Percentiles rank a stretch among this genome's conserved stretches.
Evolutionary conservation across 2,113 vertebrate genomes (phyloP).

Genomic region (Larimichthys crocea): DNA sequence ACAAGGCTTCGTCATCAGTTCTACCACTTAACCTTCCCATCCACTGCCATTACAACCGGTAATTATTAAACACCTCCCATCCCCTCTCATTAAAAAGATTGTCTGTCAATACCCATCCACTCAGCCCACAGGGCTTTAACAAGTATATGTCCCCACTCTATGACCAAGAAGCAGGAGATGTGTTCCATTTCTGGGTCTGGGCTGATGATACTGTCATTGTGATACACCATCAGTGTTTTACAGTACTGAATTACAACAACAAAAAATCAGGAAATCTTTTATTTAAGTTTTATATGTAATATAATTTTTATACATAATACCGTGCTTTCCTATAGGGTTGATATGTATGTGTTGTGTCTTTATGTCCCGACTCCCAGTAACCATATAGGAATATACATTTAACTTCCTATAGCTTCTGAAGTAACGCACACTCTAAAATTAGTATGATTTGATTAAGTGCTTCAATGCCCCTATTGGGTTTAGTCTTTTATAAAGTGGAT

Average conservation of each 20-base stretch:
- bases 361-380: too few relatives aligned
- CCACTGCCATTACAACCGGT: slow-evolving; percentile 79
- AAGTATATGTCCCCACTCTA: not conserved
- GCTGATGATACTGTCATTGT: too few relatives aligned
- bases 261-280: too few relatives aligned
- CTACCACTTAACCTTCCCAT: slow-evolving; percentile 64
- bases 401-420: not conserved
- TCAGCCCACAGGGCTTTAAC: not conserved
- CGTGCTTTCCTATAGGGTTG: too few relatives aligned
- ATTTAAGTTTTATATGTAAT: too few relatives aligned
- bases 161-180: too few relatives aligned
- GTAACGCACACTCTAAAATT: not conserved
- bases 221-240: too few relatives aligned
- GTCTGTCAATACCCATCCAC: not conserved
- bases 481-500: not conserved
- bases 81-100: not conserved
- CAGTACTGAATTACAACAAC: too few relatives aligned
- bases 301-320: too few relatives aligned
- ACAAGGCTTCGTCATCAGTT: slow-evolving; percentile 59
- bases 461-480: not conserved
- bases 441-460: not conserved
- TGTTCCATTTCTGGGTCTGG: too few relatives aligned
- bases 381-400: not conserved
- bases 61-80: not conserved
- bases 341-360: too few relatives aligned